These are phyloP conservation scores for Ramphastos sulfuratus DNA, from an alignment of 2,113 vertebrate genomes.

Conservation along the genomic window DNA sequence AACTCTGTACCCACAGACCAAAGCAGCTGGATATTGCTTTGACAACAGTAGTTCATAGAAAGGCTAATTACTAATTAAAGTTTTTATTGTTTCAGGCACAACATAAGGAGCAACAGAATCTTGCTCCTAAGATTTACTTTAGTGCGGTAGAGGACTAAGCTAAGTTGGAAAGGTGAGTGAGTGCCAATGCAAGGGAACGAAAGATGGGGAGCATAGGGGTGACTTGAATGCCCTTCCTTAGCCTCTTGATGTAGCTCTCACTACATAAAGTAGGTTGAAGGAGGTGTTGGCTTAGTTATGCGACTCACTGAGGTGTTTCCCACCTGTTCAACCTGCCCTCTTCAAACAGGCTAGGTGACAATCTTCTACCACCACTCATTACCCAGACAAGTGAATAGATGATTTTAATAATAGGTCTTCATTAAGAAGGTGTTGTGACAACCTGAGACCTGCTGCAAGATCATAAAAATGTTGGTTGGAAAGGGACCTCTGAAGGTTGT, in stretches of 20 bases:
- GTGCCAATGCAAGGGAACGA: not conserved
- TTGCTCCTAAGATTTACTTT: not conserved
- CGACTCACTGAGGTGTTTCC: slow-evolving; percentile 6
- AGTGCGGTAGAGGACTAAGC: not conserved
- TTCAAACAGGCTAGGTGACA: slow-evolving; percentile 53
- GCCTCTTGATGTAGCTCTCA: not conserved
- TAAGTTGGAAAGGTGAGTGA: not conserved
- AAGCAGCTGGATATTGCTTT: not conserved
- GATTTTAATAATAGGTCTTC: slow-evolving; percentile 30
- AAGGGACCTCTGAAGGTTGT: not conserved
- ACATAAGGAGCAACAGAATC: not conserved
- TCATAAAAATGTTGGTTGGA: not conserved
- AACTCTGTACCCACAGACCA: not conserved
- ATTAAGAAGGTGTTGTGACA: not conserved
- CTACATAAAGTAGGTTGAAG: not conserved
- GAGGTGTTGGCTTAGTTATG: not conserved
- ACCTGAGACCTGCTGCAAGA: not conserved
- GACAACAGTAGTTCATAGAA: not conserved
- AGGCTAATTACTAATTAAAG: not conserved
- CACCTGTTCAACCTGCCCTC: not conserved
- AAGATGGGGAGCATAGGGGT: not conserved
- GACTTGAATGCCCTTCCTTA: not conserved
- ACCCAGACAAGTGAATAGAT: slow-evolving; percentile 25
- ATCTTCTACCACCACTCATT: slow-evolving; percentile 2
- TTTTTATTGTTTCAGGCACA: not conserved